These are phyloP conservation scores for Trachelus stipa DNA, from an alignment of 2,888 invertebrate species.

Conservation along the genomic window DNA sequence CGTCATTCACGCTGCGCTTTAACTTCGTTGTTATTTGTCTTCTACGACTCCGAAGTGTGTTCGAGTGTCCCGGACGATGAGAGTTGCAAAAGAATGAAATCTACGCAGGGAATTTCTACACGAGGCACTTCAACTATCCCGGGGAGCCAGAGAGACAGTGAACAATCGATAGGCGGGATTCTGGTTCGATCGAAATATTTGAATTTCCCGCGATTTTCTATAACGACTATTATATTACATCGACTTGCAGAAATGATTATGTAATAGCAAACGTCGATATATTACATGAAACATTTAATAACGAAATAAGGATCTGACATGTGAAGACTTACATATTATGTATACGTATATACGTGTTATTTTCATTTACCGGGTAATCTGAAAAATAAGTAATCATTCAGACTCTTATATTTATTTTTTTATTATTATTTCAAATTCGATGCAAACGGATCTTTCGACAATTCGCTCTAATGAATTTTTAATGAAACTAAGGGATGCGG, in stretches of 20 bases:
- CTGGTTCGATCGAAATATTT: not conserved
- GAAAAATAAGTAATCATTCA: not conserved
- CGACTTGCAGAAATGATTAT: not conserved
- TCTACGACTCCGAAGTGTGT: not conserved
- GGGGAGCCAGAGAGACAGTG: constrained; percentile 33
- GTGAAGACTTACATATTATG: not conserved
- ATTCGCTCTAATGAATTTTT: not conserved
- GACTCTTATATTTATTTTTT: not conserved
- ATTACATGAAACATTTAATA: not conserved
- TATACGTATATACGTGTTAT: not conserved
- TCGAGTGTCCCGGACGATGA: not conserved
- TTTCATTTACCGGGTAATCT: not conserved
- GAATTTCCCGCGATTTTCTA: not conserved
- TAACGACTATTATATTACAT: not conserved
- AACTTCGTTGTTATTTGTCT: not conserved
- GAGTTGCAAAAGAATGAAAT: not conserved
- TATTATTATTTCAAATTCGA: not conserved
- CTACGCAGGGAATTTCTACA: not conserved
- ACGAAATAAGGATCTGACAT: not conserved
- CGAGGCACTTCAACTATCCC: constrained; percentile 10
- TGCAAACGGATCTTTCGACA: not conserved
- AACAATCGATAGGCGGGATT: not conserved
- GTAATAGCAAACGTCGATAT: not conserved
- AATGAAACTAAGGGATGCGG: no score
- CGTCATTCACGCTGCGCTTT: not conserved